Percentiles rank a stretch among this genome's conserved stretches.
Conservation (phyloP, 2,888 invertebrate species). For the Lumbricus terrestris region DNA sequence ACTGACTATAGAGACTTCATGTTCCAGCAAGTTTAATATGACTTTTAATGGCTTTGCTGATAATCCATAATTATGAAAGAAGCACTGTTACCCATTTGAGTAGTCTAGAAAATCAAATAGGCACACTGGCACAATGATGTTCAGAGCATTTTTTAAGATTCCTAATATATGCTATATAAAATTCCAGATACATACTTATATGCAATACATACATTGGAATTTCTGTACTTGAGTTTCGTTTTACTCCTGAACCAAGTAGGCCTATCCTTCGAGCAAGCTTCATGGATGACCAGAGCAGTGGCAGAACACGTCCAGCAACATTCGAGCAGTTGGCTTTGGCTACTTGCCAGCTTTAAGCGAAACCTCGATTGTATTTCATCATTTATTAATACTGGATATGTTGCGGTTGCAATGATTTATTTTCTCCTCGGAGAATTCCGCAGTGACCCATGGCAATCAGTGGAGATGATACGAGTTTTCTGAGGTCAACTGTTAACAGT, state of each 20-base stretch:
- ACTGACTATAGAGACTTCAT: too few relatives aligned
- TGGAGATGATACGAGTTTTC: background rate
- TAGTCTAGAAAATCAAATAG: too few relatives aligned
- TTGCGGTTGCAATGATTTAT: background rate
- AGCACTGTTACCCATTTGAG: too few relatives aligned
- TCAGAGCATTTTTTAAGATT: too few relatives aligned
- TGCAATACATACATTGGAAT: too few relatives aligned
- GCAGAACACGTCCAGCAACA: background rate
- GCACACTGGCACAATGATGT: background rate
- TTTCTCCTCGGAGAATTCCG: background rate
- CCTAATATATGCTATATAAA: too few relatives aligned
- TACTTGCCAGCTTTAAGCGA: constrained; percentile 3
- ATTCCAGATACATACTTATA: too few relatives aligned
- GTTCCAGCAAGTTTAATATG: too few relatives aligned
- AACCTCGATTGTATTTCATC: background rate
- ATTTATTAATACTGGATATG: background rate
- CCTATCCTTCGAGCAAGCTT: background rate
- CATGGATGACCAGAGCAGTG: background rate
- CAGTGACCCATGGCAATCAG: background rate
- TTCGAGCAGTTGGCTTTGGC: background rate
- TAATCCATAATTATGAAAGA: too few relatives aligned
- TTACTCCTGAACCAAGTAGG: background rate
- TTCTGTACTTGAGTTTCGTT: background rate
- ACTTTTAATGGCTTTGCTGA: too few relatives aligned
- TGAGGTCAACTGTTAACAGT: background rate